Evolutionary conservation across 92 coral and sea anemone genomes (phyloP).

Genomic region (Metridium senile): DNA sequence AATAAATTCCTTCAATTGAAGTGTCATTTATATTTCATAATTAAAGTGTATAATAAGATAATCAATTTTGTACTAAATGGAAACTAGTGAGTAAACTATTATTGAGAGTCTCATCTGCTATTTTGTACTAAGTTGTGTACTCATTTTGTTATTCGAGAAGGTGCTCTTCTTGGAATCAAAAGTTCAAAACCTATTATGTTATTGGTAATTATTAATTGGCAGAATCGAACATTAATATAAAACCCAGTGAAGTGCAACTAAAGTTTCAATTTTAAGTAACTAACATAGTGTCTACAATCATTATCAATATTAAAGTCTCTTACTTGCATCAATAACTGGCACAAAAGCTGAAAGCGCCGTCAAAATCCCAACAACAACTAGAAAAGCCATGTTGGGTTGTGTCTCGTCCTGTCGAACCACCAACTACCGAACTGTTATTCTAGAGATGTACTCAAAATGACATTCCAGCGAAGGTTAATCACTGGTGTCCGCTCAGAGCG

Average conservation of each 20-base stretch:
- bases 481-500: neutral
- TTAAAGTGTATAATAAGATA: no score
- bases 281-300: neutral
- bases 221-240: neutral
- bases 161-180: neutral
- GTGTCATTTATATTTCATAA: no score
- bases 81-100: no score
- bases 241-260: neutral
- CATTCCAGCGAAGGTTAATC: neutral
- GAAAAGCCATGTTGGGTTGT: conserved; percentile 23
- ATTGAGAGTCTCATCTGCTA: no score
- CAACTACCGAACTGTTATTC: neutral
- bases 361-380: conserved; percentile 24
- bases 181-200: neutral
- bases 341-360: conserved; percentile 16
- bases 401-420: conserved; percentile 16
- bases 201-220: neutral
- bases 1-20: no score
- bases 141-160: no score
- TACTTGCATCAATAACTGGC: conserved; percentile 28
- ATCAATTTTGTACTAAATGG: no score
- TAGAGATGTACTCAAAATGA: neutral
- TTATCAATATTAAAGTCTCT: neutral
- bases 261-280: neutral
- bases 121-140: no score